Conservation (phyloP, 2,797 vertebrate genomes). For the Sebastes oblongus region DNA sequence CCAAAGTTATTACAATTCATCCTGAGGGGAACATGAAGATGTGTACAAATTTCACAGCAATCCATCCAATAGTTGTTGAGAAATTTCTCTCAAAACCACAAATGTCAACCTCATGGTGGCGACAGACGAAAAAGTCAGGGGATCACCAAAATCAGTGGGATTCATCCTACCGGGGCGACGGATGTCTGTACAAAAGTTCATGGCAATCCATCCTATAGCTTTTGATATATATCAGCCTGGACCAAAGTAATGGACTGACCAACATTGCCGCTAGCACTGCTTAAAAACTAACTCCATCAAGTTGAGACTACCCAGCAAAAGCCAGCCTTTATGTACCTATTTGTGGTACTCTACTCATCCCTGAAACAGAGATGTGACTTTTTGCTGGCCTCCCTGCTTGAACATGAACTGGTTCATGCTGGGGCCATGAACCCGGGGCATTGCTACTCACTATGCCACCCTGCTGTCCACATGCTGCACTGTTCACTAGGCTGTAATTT, state of each 20-base stretch:
- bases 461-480: background rate
- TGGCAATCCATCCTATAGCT: background rate
- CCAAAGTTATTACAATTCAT: background rate
- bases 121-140: too few relatives aligned
- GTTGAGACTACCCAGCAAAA: background rate
- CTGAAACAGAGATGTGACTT: conserved; percentile 24
- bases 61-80: background rate
- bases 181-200: too few relatives aligned
- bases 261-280: background rate
- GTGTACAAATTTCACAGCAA: background rate
- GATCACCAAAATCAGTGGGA: too few relatives aligned
- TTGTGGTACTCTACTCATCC: background rate
- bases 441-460: background rate
- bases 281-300: background rate
- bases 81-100: too few relatives aligned
- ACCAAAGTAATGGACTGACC: background rate
- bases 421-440: background rate
- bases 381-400: conserved; percentile 8
- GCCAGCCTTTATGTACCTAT: background rate
- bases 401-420: conserved; percentile 21
- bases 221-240: background rate
- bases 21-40: background rate
- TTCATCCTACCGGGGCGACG: too few relatives aligned
- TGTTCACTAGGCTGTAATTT: background rate
- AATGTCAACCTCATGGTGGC: too few relatives aligned